Conservation (phyloP, 2,888 invertebrate genomes). For the Ethmia dodecea region DNA sequence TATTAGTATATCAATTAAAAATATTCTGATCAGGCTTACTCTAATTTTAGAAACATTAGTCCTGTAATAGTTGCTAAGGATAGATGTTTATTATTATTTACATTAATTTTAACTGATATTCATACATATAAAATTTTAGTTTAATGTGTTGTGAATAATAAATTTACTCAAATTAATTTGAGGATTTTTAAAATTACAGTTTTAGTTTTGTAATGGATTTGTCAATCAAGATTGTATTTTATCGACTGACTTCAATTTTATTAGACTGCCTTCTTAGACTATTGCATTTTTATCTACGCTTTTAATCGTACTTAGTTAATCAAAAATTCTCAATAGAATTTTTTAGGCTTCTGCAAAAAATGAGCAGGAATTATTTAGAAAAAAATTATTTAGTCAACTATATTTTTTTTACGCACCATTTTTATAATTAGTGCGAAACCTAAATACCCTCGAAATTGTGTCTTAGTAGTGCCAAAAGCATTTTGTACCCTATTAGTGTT, state of each 20-base stretch:
- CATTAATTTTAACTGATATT: too few relatives aligned
- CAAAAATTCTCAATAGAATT: neutral
- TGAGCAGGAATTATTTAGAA: too few relatives aligned
- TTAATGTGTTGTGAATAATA: too few relatives aligned
- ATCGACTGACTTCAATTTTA: constrained; percentile 16
- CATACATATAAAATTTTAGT: too few relatives aligned
- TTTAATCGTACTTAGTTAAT: constrained; percentile 16
- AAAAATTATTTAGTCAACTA: neutral
- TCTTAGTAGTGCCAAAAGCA: constrained; percentile 57
- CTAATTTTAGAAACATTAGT: too few relatives aligned
- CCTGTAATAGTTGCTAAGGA: too few relatives aligned
- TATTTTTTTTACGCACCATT: neutral
- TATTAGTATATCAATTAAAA: too few relatives aligned
- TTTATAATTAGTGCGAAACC: constrained; percentile 4
- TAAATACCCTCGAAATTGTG: constrained; percentile 38
- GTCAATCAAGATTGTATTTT: constrained; percentile 1
- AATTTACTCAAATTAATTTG: too few relatives aligned
- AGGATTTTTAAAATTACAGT: too few relatives aligned
- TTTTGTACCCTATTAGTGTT: constrained; percentile 36
- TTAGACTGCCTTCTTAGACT: constrained; percentile 35
- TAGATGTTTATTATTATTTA: too few relatives aligned
- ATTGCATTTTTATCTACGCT: constrained; percentile 30
- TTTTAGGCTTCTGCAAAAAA: neutral
- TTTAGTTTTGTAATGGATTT: neutral
- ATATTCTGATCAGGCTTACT: too few relatives aligned